phyloP scores from a whole-genome alignment of 1,140 invertebrate genomes.

The Pseudomyrmex gracilis region DNA sequence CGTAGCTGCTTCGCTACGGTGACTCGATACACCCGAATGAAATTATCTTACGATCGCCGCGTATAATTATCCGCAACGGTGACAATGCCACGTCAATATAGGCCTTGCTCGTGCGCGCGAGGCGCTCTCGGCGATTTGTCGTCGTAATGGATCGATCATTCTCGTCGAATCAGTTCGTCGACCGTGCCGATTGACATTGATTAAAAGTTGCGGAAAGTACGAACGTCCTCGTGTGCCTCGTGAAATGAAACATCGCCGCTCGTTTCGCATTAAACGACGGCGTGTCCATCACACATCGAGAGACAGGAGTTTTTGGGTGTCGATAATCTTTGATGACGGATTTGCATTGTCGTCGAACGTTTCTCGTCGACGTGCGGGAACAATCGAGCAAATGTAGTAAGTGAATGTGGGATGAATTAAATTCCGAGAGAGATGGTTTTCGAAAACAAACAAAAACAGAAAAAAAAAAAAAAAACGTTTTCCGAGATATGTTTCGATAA shows the following conservation, averaged over 20 bases:
- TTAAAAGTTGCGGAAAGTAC: constrained; percentile 57
- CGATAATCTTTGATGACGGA: neutral
- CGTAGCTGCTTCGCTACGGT: neutral
- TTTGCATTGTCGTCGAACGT: constrained; percentile 6
- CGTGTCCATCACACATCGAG: constrained; percentile 39
- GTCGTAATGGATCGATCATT: constrained; percentile 51
- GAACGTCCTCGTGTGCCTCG: constrained; percentile 16
- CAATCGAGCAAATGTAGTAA: neutral
- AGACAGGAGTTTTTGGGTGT: constrained; percentile 8
- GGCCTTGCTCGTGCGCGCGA: neutral
- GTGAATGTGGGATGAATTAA: constrained; percentile 41
- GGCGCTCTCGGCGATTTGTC: constrained; percentile 32
- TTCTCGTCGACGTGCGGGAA: constrained; percentile 22
- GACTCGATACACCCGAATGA: constrained; percentile 22
- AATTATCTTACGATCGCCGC: constrained; percentile 20
- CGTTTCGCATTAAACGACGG: constrained; percentile 34
- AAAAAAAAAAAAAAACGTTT: no score
- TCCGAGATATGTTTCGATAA: no score
- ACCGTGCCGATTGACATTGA: constrained; percentile 49
- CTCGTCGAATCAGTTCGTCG: constrained; percentile 21
- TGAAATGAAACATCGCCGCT: constrained; percentile 58
- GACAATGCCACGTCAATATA: constrained; percentile 20
- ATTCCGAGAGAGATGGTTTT: constrained; percentile 64
- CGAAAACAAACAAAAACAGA: constrained; percentile 8
- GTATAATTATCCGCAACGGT: constrained; percentile 19